phyloP scores from a whole-genome alignment of 2,888 invertebrate genomes.

The Caenorhabditis afra region DNA sequence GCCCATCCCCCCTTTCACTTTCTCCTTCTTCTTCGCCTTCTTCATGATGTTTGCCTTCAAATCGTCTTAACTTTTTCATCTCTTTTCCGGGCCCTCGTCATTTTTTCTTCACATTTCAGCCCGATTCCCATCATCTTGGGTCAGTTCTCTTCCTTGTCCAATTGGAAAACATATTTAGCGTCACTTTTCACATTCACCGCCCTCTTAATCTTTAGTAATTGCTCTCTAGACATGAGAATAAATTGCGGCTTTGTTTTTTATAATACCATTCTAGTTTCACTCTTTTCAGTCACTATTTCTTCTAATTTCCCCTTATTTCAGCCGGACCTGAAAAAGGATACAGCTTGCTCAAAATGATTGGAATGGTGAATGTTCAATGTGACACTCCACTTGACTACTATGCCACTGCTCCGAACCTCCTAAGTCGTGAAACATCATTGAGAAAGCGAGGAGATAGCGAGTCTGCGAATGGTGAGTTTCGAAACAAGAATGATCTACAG shows the following conservation, averaged over 20 bases:
- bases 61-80: slow-evolving; percentile 36
- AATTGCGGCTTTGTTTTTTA: no score
- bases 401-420: slow-evolving; percentile 65
- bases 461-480: slow-evolving; percentile 31
- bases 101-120: slow-evolving; percentile 39
- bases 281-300: no score
- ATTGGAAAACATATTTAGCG: no score
- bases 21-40: neutral
- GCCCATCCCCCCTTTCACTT: no score
- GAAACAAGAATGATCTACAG: neutral
- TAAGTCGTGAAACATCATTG: slow-evolving; percentile 55
- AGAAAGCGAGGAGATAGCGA: slow-evolving; percentile 52
- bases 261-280: no score
- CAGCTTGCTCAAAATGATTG: slow-evolving; percentile 73
- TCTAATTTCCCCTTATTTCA: no score
- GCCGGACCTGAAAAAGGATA: no score
- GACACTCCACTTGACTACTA: slow-evolving; percentile 76
- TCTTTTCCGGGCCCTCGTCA: slow-evolving; percentile 19
- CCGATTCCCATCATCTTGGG: neutral
- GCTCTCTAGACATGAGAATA: no score
- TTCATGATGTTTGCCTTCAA: slow-evolving; percentile 52
- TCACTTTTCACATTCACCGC: no score
- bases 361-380: slow-evolving; percentile 77
- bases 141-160: no score
- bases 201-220: no score